Conservation (phyloP, 1,140 invertebrate species). For the Reticulitermes speratus region DNA sequence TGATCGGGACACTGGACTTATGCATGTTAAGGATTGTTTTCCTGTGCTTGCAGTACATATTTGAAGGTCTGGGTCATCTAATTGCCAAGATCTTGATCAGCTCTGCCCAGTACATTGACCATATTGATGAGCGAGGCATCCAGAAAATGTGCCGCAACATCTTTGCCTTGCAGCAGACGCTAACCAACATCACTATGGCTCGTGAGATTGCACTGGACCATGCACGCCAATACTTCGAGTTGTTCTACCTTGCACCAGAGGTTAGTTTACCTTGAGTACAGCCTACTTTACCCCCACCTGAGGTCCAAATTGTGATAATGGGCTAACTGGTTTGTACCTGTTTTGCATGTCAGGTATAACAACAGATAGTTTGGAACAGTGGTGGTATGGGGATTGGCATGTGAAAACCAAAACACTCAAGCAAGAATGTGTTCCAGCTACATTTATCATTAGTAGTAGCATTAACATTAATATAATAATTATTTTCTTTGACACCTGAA, state of each 20-base stretch:
- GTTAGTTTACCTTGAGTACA: constrained; percentile 48
- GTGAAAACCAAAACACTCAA: background rate
- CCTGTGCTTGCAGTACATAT: constrained; percentile 74
- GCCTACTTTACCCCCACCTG: background rate
- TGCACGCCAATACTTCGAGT: constrained; percentile 84
- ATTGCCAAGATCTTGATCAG: constrained; percentile 84
- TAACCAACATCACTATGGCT: constrained; percentile 81
- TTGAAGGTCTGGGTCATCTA: constrained; percentile 88
- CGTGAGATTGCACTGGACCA: constrained; percentile 83
- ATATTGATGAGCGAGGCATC: constrained; percentile 77
- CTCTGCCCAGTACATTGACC: constrained; percentile 74
- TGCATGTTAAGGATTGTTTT: background rate
- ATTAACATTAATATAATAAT: too few relatives aligned
- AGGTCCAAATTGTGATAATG: background rate
- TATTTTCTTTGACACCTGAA: too few relatives aligned
- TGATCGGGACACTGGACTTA: too few relatives aligned
- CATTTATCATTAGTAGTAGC: too few relatives aligned
- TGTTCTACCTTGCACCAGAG: constrained; percentile 81
- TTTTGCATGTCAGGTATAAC: too few relatives aligned
- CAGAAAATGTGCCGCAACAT: constrained; percentile 85
- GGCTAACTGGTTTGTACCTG: too few relatives aligned
- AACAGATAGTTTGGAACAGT: background rate
- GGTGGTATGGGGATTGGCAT: background rate
- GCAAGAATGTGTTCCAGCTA: too few relatives aligned
- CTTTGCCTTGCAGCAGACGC: constrained; percentile 80